Base-by-base conservation (phyloP, 2,888 invertebrate species). In the Gibbula magus region DNA sequence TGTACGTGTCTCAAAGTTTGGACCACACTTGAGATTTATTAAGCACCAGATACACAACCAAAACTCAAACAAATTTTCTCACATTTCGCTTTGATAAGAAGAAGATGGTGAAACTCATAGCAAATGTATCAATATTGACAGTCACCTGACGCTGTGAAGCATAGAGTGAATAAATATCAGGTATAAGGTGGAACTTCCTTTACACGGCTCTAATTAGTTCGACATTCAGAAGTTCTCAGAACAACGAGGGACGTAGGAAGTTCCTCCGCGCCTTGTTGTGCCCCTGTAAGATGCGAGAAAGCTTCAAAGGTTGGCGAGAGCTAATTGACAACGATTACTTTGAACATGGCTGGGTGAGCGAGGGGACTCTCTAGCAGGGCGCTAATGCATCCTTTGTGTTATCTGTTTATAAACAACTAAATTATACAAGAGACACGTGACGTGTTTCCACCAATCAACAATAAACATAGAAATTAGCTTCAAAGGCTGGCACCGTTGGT, bases 321-420 rank as follows among this genome's bases (percentile, higher is more conserved):
- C 35, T 70, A 70, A 70, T 70, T 70, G 70, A 32, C 35, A n/a
- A 70, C 70, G 35, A 70, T 70, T 32, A 70, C 70, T 70, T 70
- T 70, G 70, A 70, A 70, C 70, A 70, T 20, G 29, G 32, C 35
- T 2, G 70, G 70, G 70, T 70, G 29, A 70, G 20, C 8, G 8
- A 20, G 39, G 35, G 70, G 70, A n/a, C 32, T 70, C 1, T 7
- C n/a, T 35, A 35, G 70, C 56, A 70, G 35, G 32, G 39, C 16
- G n/a, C 70, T 70, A 70, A 70, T 70, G 70, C 70, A 32, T 70
- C 70, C 70, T 70, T 70, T 70, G 70, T 70, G 70, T 70, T 70
- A n/a, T 70, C 70, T 70, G 70, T 70, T 35, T 70, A 70, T 70
- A 70, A 70, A 70, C 70, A 70, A 39, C 8, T n/a, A 70, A 32